phyloP scores from a whole-genome alignment of 2,888 invertebrate genomes.

The Dicyrtoma fusca region DNA sequence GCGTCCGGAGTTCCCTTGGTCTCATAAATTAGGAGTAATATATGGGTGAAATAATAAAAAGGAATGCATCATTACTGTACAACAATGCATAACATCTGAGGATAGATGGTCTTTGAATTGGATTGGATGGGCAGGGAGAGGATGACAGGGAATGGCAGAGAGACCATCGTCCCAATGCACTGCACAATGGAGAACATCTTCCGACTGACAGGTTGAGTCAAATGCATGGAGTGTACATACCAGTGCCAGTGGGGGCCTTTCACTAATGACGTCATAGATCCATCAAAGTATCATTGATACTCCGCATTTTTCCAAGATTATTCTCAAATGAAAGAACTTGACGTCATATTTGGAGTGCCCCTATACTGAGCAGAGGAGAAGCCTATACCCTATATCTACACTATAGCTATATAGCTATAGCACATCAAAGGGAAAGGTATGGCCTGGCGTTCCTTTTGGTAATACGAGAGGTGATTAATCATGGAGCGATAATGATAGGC shows the following conservation, averaged over 20 bases:
- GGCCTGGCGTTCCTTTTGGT: neutral
- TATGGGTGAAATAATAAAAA: conserved; percentile 26
- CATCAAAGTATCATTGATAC: too few species aligned
- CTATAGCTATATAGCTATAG: too few species aligned
- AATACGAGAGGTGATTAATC: conserved; percentile 9
- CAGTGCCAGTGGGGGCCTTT: too few species aligned
- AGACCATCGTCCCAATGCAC: neutral
- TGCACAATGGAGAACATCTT: neutral
- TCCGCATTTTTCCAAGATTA: too few species aligned
- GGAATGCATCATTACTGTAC: conserved; percentile 22
- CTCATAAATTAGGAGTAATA: conserved; percentile 23
- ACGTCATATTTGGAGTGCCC: too few species aligned
- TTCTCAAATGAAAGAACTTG: too few species aligned
- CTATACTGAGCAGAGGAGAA: too few species aligned
- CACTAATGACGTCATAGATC: too few species aligned
- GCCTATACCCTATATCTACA: too few species aligned
- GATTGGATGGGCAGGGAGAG: neutral
- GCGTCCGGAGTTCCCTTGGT: too few species aligned
- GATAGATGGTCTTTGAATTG: conserved; percentile 8
- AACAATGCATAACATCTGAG: conserved; percentile 3
- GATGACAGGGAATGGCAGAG: neutral
- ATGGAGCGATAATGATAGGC: conserved; percentile 27
- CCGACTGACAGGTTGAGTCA: neutral
- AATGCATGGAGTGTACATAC: too few species aligned
- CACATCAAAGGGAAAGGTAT: too few species aligned